These are phyloP conservation scores for Podarcis siculus DNA, from an alignment of 2,797 vertebrate genomes.

Conservation along the genomic window DNA sequence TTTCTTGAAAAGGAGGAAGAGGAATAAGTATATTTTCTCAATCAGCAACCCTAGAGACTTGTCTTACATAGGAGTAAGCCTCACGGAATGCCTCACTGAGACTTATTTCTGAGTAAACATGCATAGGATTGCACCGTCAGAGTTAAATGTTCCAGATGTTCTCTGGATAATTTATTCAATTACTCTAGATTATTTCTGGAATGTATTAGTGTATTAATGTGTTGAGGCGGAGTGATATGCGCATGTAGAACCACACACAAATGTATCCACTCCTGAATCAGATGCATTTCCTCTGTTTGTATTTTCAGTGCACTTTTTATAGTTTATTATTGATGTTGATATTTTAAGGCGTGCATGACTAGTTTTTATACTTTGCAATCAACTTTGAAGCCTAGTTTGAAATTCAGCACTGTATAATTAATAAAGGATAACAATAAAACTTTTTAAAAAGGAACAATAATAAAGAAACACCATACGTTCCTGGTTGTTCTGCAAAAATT, in stretches of 20 bases:
- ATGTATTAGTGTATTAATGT: not conserved
- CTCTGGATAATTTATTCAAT: not conserved
- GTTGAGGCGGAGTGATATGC: not conserved
- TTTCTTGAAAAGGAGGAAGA: not conserved
- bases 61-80: not conserved
- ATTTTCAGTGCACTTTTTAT: not conserved
- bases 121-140: not conserved
- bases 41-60: not conserved
- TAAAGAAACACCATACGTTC: not conserved
- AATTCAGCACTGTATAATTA: too few species aligned
- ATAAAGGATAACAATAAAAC: too few species aligned
- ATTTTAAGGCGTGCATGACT: not conserved
- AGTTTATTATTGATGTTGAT: not conserved
- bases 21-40: not conserved
- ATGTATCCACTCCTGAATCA: not conserved
- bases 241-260: not conserved
- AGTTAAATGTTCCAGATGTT: not conserved
- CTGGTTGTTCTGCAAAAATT: not conserved
- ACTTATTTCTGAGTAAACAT: not conserved
- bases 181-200: not conserved
- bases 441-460: not conserved
- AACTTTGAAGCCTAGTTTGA: too few species aligned
- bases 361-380: too few species aligned
- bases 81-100: not conserved
- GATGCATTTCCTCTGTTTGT: not conserved